These are phyloP conservation scores for Cephus runcator DNA, from an alignment of 2,888 invertebrate species.

Conservation along the genomic window DNA sequence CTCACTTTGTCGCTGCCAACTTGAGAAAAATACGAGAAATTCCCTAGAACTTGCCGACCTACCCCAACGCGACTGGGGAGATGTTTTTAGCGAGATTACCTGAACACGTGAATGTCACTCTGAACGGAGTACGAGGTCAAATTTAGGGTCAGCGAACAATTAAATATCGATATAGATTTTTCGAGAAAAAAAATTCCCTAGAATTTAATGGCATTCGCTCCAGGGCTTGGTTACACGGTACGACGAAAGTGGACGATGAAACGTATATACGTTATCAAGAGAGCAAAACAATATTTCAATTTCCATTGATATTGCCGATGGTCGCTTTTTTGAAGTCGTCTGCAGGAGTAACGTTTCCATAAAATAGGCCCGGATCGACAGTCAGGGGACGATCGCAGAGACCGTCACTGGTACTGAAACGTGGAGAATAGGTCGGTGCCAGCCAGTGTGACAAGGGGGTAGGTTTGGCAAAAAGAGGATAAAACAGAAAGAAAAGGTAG, in stretches of 20 bases:
- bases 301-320: constrained; percentile 17
- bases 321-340: neutral
- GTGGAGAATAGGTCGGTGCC: neutral
- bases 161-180: neutral
- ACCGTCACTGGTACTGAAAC: neutral
- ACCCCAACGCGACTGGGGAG: neutral
- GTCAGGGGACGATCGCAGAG: neutral
- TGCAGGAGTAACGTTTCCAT: neutral
- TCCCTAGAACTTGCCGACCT: neutral
- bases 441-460: neutral
- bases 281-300: constrained; percentile 26
- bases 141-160: neutral
- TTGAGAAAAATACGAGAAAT: neutral
- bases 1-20: neutral
- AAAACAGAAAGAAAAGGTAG: constrained; percentile 8
- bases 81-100: neutral
- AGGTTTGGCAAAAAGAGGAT: neutral
- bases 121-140: neutral
- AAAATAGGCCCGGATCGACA: neutral
- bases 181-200: neutral
- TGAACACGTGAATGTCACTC: neutral
- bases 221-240: neutral
- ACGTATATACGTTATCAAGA: neutral
- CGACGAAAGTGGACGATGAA: neutral
- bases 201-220: neutral